phyloP scores from a whole-genome alignment of 2,797 vertebrate species.

The Phalanger gymnotis region DNA sequence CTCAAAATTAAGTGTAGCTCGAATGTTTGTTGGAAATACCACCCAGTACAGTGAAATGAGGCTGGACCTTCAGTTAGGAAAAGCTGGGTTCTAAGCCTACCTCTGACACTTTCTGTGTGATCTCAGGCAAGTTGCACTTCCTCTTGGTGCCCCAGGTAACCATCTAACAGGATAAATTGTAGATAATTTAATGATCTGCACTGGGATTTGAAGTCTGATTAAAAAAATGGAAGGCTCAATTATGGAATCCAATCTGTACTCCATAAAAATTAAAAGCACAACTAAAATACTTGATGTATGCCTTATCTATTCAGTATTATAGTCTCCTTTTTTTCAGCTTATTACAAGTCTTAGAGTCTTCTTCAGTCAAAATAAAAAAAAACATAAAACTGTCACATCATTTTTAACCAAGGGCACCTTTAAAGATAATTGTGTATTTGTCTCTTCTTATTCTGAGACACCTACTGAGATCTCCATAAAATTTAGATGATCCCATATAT shows the following conservation, averaged over 20 bases:
- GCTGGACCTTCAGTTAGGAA: background rate
- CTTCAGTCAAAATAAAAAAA: background rate
- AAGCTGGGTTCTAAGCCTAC: conserved; percentile 54
- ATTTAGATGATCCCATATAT: background rate
- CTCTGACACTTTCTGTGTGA: background rate
- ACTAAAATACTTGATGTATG: background rate
- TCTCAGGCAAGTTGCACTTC: background rate
- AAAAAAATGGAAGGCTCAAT: background rate
- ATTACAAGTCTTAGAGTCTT: background rate
- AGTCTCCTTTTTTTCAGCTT: background rate
- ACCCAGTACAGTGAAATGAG: background rate
- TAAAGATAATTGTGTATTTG: background rate
- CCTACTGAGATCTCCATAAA: background rate
- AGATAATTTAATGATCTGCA: background rate
- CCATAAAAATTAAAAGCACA: background rate
- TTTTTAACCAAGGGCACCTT: background rate
- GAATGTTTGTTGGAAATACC: background rate
- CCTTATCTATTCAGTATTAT: background rate
- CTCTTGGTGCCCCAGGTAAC: background rate
- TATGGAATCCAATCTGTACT: no score
- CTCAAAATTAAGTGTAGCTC: background rate
- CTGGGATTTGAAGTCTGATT: background rate
- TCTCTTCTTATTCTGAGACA: background rate
- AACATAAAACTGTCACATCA: background rate
- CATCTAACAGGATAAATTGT: background rate